A percentile compares a stretch with the other conserved stretches of the same genome.
phyloP scores from a whole-genome alignment of 2,797 vertebrate species.

The Limosa lapponica region DNA sequence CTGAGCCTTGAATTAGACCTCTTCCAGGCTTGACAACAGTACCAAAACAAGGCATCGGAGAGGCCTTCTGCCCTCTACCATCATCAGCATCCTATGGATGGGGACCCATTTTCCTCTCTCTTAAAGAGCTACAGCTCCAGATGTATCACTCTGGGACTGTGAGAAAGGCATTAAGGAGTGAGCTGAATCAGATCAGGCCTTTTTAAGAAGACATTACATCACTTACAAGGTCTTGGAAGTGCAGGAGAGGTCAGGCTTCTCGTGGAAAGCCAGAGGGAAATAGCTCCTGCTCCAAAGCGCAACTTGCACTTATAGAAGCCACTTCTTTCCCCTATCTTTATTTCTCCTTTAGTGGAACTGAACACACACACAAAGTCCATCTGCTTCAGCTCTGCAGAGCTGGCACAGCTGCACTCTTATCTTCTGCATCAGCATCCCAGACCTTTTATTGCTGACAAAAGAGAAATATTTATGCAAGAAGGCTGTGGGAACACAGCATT shows the following conservation, averaged over 20 bases:
- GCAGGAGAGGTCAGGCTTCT: neutral
- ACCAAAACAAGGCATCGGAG: neutral
- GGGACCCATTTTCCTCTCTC: neutral
- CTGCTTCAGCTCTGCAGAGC: neutral
- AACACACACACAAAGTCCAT: neutral
- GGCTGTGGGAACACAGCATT: slow-evolving; percentile 29
- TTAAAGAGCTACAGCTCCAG: neutral
- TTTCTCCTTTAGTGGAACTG: neutral
- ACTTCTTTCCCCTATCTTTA: neutral
- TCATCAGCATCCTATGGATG: neutral
- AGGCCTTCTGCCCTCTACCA: neutral
- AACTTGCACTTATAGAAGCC: neutral
- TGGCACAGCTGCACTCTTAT: slow-evolving; percentile 37
- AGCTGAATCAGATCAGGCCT: neutral
- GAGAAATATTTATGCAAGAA: neutral
- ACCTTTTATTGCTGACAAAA: slow-evolving; percentile 25
- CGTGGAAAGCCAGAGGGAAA: neutral
- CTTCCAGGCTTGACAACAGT: neutral
- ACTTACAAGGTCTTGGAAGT: neutral
- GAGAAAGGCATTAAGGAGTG: neutral
- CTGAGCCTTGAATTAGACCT: neutral
- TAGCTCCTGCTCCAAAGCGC: neutral
- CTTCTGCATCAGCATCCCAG: slow-evolving; percentile 50
- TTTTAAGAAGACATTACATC: neutral
- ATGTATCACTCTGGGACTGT: neutral